These are phyloP conservation scores for Scaptomyza montana DNA, from an alignment of 1,140 invertebrate genomes.

Conservation along the genomic window DNA sequence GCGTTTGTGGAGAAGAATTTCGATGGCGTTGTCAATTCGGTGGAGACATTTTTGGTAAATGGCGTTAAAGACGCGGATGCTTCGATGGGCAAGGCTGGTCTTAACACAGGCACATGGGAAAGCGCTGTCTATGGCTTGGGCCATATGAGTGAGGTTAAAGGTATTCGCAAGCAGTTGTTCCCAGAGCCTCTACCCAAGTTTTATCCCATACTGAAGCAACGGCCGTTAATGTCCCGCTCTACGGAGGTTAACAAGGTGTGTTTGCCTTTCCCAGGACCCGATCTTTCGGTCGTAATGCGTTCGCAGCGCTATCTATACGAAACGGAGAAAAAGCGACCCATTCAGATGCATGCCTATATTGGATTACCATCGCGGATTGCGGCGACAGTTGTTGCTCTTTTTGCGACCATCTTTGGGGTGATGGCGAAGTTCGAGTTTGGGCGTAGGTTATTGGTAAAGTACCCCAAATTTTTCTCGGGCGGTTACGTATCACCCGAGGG, in stretches of 20 bases:
- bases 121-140: slow-evolving; percentile 90
- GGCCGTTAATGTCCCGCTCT: slow-evolving; percentile 86
- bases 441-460: slow-evolving; percentile 88
- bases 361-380: slow-evolving; percentile 82
- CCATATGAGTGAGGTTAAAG: slow-evolving; percentile 86
- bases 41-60: slow-evolving; percentile 89
- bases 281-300: slow-evolving; percentile 90
- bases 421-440: slow-evolving; percentile 88
- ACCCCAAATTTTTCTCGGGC: slow-evolving; percentile 89
- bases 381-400: slow-evolving; percentile 84
- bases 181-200: slow-evolving; percentile 87
- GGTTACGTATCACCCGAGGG: slow-evolving; percentile 89
- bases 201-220: slow-evolving; percentile 86
- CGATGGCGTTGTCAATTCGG: slow-evolving; percentile 89
- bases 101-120: slow-evolving; percentile 93
- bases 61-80: slow-evolving; percentile 72
- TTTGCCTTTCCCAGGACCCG: slow-evolving; percentile 91
- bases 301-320: slow-evolving; percentile 90
- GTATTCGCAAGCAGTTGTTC: slow-evolving; percentile 88
- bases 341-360: slow-evolving; percentile 88
- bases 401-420: slow-evolving; percentile 87
- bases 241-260: slow-evolving; percentile 86
- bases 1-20: slow-evolving; percentile 90
- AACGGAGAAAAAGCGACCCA: slow-evolving; percentile 88
- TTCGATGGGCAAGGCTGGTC: slow-evolving; percentile 51